These are phyloP conservation scores for Cryptocephalus primarius DNA, from an alignment of 2,888 invertebrate genomes.

Conservation along the genomic window DNA sequence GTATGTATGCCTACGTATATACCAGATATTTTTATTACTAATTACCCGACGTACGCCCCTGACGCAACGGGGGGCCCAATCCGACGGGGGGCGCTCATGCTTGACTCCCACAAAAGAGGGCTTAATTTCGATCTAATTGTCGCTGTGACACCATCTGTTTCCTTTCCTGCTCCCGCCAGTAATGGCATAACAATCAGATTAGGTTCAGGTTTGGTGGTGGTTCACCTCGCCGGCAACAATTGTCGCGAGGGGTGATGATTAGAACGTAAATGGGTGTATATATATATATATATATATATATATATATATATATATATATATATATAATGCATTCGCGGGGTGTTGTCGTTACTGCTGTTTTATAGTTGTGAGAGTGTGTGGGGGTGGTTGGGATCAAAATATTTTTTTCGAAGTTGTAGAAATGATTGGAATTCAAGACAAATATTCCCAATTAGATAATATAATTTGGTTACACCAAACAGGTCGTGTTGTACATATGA, in stretches of 20 bases:
- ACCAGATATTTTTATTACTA: conserved; percentile 7
- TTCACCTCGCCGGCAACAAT: neutral
- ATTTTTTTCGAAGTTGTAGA: no score
- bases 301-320: neutral
- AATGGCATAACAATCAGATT: conserved; percentile 24
- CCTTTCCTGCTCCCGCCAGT: conserved; percentile 31
- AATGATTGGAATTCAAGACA: no score
- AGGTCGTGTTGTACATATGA: no score
- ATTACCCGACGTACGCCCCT: neutral
- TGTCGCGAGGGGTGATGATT: neutral
- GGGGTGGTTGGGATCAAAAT: no score
- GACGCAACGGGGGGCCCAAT: conserved; percentile 11
- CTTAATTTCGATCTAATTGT: conserved; percentile 40
- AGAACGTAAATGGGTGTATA: neutral
- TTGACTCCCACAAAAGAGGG: conserved; percentile 36
- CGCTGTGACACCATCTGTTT: conserved; percentile 40
- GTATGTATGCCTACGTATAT: no score
- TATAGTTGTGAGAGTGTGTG: no score
- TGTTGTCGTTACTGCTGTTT: no score
- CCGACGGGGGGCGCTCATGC: conserved; percentile 31
- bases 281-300: neutral
- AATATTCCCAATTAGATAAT: no score
- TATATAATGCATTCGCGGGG: no score
- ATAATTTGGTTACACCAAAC: no score
- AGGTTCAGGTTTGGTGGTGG: conserved; percentile 18